Base-by-base conservation (phyloP, 2,888 invertebrate species). In the Lingula anatina region DNA sequence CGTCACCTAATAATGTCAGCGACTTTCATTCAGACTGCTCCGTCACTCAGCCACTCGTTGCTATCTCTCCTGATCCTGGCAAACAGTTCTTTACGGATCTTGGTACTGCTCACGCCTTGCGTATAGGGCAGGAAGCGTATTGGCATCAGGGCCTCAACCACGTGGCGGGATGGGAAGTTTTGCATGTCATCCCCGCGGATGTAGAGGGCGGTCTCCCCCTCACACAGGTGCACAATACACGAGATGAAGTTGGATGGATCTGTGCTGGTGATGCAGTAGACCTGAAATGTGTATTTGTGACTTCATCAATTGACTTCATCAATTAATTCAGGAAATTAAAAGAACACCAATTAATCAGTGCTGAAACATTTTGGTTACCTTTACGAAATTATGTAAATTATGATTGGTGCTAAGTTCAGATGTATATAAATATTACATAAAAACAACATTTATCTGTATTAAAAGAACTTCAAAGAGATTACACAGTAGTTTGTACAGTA, bases 151-250 rank as follows among this genome's bases (percentile, higher is more conserved):
- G 49, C 44, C 55, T 70, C 70, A 37, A 63, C 66, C 36, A 65
- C 57, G 27, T 60, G 56, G 37, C 65, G 56, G 3, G 68, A 64
- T 2, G 70, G 70, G 51, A 70, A 70, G 46, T 68, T 55, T n/a
- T 57, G 58, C 70, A 68, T 69, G 48, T 70, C 70, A 48, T 70
- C 67, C n/a, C 70, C 70, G 2, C 70, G 57, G n/a, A 68, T 61
- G 51, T 69, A 70, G 47, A 68, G 51, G 40, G 63, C 56, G 21
- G 61, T 57, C 42, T 61, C 60, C 25, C 56, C 54, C 21, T 48
- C 42, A 15, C 15, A 12, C 31, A 31, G 9, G 51, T 62, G 55
- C 21, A 63, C 59, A 23, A 69, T 63, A 50, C 64, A 63, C n/a
- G 56, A 57, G 18, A 70, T 53, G 48, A 62, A 70, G 0, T 59